phyloP scores from a whole-genome alignment of 2,888 invertebrate genomes.

The Entomobrya proxima region DNA sequence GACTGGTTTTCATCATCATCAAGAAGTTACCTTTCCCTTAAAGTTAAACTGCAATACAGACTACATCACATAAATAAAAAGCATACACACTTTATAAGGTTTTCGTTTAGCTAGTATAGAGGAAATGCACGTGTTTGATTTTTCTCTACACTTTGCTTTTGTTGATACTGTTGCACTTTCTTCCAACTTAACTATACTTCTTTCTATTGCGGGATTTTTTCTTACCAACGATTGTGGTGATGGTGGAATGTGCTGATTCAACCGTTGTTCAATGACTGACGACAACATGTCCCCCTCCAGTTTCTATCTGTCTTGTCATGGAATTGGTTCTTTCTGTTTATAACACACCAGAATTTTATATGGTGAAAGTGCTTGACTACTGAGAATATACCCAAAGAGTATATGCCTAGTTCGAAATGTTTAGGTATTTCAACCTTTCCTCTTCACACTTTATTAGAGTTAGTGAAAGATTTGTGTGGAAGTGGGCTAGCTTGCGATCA shows the following conservation, averaged over 20 bases:
- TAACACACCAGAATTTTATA: background rate
- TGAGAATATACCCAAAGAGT: background rate
- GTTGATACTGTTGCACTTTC: constrained; percentile 39
- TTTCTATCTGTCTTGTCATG: constrained; percentile 18
- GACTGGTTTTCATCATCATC: constrained; percentile 68
- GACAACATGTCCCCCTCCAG: constrained; percentile 31
- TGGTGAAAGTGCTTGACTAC: background rate
- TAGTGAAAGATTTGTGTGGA: background rate
- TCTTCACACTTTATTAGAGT: constrained; percentile 21
- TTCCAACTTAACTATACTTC: constrained; percentile 18
- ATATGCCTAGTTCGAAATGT: background rate
- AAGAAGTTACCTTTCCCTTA: constrained; percentile 45
- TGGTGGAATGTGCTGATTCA: constrained; percentile 52
- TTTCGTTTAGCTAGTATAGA: background rate
- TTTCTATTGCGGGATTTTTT: constrained; percentile 16
- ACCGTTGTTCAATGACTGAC: constrained; percentile 32
- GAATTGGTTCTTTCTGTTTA: too few species aligned
- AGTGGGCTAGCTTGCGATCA: constrained; percentile 10
- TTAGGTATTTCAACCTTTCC: background rate
- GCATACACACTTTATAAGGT: background rate
- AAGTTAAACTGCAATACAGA: constrained; percentile 30
- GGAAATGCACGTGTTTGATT: constrained; percentile 47
- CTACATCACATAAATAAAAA: background rate
- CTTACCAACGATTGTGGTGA: background rate
- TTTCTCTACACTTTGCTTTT: background rate